Base-by-base conservation (phyloP, 1,140 invertebrate genomes). In the Chrysoperla carnea region DNA sequence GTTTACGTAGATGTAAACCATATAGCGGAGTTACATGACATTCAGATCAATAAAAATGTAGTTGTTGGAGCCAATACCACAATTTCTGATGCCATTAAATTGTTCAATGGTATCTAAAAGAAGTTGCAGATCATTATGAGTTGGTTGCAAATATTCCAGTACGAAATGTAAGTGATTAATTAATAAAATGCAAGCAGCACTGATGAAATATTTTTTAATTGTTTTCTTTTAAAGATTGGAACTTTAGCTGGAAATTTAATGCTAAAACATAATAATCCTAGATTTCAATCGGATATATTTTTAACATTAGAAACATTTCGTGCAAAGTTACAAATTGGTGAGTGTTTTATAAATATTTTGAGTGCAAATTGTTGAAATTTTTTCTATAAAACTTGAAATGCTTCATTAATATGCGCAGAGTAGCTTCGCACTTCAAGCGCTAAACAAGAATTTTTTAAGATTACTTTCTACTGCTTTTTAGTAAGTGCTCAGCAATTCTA, bases 261-360 rank as follows among this genome's bases (percentile, higher is more conserved):
- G 62, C 68, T 87, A 37, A 89, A 88, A 63, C 69, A 86, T 54
- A 46, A 61, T 9, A 65, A 85, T 50, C 67, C 62, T 9, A 75
- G 83, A 53, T 88, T 89, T 59, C 79, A 76, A 28, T 88, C 84
- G 1, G 83, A 88, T 61, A 51, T 88, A 14, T 87, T 83, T 58
- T 53, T 84, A 33, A 65, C 83, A 31, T 62, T 87, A 40, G 81
- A 81, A 67, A 73, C 75, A 12, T 70, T 74, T 45, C 72, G 73
- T 39, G 80, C 78, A 6, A 61, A 68, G 17, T 23, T 23, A 23
- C 2, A 23, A 23, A 23, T 23, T 23, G 5, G 17, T 23, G 5
- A 23, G 17, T 23, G 5, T 23, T 23, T 23, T 23, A 5, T 23
- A 23, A n/a, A 23, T 23, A 23, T 2, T 23, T 23, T 23, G 17